Base-by-base conservation (phyloP, 2,113 vertebrate genomes). In the Lampris megalopsis region DNA sequence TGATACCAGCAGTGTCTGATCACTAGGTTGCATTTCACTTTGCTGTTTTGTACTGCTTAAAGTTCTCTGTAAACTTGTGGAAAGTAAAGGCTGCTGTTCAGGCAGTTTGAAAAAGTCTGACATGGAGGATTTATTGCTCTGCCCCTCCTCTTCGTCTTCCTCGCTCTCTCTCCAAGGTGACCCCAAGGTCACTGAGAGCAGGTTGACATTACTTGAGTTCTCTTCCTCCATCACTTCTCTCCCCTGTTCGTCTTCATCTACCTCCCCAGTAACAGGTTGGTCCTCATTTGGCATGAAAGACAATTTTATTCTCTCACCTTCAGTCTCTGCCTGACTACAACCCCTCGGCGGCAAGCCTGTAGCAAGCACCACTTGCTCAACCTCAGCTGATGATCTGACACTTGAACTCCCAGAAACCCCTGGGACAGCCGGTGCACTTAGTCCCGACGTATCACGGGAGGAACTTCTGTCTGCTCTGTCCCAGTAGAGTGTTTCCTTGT, bases 181-280 rank as follows among this genome's bases (percentile, higher is more conserved):
- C 0, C 63, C 58, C 0, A 93, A 64, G 2, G 75, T 90, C 64
- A 93, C 77, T 0, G 92, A 89, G 5, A 90, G 75, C 54, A 93
- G 75, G 47, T 92, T 66, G 36, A 93, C 63, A 10, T 82, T 63
- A 1, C 67, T 53, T 3, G 66, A 83, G 48, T n/a, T 54, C 35
- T 58, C 5, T 13, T 65, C 41, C 8, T 37, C 40, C 4, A 36
- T 13, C n/a, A 35, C 9, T 2, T 24, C 54, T 1, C 40, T 6
- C 6, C 71, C 48, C 40, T 42, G 48, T 1, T 24, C 6, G 6
- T 67, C 37, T 58, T 75, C 64, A 24, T 66, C 68, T 6, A 54
- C 37, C 13, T 64, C 11, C 5, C 38, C 57, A 8, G 37, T 38
- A 67, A 6, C 35, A 2, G n/a, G 50, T 53, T 49, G 64, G 56